A percentile compares a stretch with the other conserved stretches of the same genome.
Conservation (phyloP, 2,797 vertebrate species). For the Peromyscus nudipes region DNA sequence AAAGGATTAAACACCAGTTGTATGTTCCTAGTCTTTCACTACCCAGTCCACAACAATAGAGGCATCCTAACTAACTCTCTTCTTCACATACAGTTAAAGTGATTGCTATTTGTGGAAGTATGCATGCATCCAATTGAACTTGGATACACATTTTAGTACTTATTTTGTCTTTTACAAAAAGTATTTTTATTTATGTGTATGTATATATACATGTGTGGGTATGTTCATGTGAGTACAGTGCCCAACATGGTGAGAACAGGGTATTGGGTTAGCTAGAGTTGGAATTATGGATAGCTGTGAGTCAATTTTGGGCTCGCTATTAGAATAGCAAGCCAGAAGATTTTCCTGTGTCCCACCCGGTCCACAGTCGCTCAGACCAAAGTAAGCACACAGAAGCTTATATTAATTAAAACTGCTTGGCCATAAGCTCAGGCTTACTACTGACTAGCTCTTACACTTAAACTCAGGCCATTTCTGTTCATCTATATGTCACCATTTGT, state of each 20-base stretch:
- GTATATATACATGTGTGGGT: not conserved
- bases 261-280: not conserved
- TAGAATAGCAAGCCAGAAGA: too few relatives aligned
- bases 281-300: not conserved
- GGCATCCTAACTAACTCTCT: not conserved
- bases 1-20: not conserved
- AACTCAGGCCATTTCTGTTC: too few relatives aligned
- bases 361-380: too few relatives aligned
- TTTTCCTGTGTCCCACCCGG: too few relatives aligned
- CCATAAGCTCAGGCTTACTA: too few relatives aligned
- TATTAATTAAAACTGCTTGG: too few relatives aligned
- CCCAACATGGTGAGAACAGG: not conserved
- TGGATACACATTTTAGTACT: not conserved
- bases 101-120: not conserved
- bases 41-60: not conserved
- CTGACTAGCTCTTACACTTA: too few relatives aligned
- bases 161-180: not conserved
- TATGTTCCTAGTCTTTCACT: not conserved
- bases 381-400: too few relatives aligned
- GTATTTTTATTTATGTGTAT: not conserved
- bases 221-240: not conserved
- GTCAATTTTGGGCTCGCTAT: rapidly evolving
- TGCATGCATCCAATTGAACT: not conserved
- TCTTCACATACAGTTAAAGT: not conserved
- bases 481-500: too few relatives aligned